These are phyloP conservation scores for Saturnia japonica DNA, from an alignment of 2,888 invertebrate species.

Conservation along the genomic window DNA sequence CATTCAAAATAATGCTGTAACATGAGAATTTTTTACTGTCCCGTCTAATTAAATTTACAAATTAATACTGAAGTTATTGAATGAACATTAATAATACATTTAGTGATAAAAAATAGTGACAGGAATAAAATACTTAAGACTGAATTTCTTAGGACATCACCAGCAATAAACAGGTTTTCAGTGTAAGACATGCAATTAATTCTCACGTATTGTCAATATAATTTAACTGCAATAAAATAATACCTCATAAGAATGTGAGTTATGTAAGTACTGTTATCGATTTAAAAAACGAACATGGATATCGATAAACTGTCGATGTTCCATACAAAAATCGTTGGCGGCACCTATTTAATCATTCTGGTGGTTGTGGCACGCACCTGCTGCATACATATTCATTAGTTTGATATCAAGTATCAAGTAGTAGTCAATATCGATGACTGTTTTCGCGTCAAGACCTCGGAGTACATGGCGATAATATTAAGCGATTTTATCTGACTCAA, in stretches of 20 bases:
- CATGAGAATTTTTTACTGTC: background rate
- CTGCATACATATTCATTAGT: slow-evolving; percentile 79
- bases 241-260: slow-evolving; percentile 8
- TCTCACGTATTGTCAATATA: slow-evolving; percentile 9
- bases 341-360: slow-evolving; percentile 75
- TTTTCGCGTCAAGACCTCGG: slow-evolving; percentile 53
- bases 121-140: background rate
- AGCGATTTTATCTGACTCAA: slow-evolving; percentile 23
- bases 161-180: slow-evolving; percentile 14
- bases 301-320: slow-evolving; percentile 57
- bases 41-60: slow-evolving; percentile 7
- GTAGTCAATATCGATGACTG: slow-evolving; percentile 69
- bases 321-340: slow-evolving; percentile 72
- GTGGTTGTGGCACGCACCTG: slow-evolving; percentile 61
- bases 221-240: slow-evolving; percentile 10
- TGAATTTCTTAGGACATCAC: slow-evolving; percentile 2
- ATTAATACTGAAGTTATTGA: slow-evolving; percentile 1
- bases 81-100: slow-evolving; percentile 3
- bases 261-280: slow-evolving; percentile 39
- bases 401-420: slow-evolving; percentile 61
- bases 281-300: slow-evolving; percentile 45
- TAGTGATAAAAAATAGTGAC: background rate
- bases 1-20: background rate
- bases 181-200: slow-evolving; percentile 14
- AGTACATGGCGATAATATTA: slow-evolving; percentile 34